Base-by-base conservation (phyloP, 2,113 vertebrate species). In the Caranx melampygus region DNA sequence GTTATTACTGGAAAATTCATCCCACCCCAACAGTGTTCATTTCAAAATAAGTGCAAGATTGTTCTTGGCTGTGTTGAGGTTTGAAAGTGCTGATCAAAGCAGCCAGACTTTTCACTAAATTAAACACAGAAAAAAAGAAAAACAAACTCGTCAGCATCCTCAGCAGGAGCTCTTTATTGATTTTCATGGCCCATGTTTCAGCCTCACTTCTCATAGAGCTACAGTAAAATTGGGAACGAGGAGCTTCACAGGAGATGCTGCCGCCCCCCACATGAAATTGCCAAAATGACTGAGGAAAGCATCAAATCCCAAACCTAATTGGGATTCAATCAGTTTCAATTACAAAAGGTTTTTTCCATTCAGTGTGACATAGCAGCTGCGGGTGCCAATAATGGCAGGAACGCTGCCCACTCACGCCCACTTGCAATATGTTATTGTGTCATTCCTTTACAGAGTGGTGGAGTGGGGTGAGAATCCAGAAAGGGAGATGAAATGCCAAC, bases 71-170 rank as follows among this genome's bases (percentile, higher is more conserved):
- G 21, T 55, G 73, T 52, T 11, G 60, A 40, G 45, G n/a, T 64
- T 61, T 81, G n/a, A 82, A 83, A 89, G 72, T 76, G 85, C 88
- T 89, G 88, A 89, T 85, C 59, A 63, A 72, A 83, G 82, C 80
- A 82, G 37, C 73, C 74, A 58, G 77, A 81, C 72, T 75, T 81
- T 86, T 81, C 74, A 35, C 61, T 60, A 79, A 88, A 88, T 86
- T 52, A 85, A 83, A 81, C 33, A 51, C 34, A 80, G 62, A 15
- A 37, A 75, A 16, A 40, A 21, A 54, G 35, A 74, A 73, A 83
- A 45, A 69, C 40, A 42, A 51, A 63, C 51, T 67, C 71, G 62
- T 88, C 84, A 68, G 74, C 61, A 9, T 69, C 76, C 76, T 12
- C 82, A 77, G 84, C 58, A 21, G 74, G 73, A 81, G 72, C 37